These are phyloP conservation scores for Clupea harengus DNA, from an alignment of 2,113 vertebrate species.

Conservation along the genomic window DNA sequence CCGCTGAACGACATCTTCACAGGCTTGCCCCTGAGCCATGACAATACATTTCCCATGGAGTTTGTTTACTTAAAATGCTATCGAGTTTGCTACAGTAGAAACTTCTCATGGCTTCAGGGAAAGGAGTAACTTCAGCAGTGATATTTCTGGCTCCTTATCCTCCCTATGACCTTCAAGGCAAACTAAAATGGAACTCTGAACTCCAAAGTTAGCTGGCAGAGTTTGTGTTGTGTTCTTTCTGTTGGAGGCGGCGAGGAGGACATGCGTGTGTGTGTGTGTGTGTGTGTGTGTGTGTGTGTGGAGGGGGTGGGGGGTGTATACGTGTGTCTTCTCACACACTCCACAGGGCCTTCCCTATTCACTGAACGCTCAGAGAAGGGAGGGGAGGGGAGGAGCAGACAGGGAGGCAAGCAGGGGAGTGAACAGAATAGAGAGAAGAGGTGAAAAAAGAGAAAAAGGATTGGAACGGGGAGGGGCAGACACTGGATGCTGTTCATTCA, in stretches of 20 bases:
- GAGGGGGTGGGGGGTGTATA: slow-evolving; percentile 52
- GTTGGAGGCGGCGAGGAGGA: neutral
- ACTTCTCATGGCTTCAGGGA: neutral
- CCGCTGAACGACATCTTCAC: neutral
- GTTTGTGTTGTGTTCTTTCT: neutral
- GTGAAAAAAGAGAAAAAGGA: slow-evolving; percentile 17
- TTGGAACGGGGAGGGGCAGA: neutral
- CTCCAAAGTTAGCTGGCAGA: slow-evolving; percentile 36
- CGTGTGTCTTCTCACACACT: slow-evolving; percentile 67
- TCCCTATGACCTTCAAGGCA: slow-evolving; percentile 49
- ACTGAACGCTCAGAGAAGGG: slow-evolving; percentile 15
- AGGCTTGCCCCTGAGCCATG: neutral
- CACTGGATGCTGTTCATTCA: slow-evolving; percentile 26
- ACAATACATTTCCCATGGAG: neutral
- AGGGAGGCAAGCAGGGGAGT: neutral
- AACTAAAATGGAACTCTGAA: slow-evolving; percentile 38
- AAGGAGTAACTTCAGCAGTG: slow-evolving; percentile 19
- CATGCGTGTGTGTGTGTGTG: neutral
- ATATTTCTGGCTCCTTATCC: neutral
- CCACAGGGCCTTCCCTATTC: slow-evolving; percentile 18
- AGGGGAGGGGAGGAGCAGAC: slow-evolving; percentile 27
- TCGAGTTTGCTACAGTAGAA: neutral
- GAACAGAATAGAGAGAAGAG: slow-evolving; percentile 27
- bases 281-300: neutral
- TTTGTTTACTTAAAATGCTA: neutral